Evolutionary conservation across 2,888 invertebrate species (phyloP).

Genomic region (Phyto melanocephala): DNA sequence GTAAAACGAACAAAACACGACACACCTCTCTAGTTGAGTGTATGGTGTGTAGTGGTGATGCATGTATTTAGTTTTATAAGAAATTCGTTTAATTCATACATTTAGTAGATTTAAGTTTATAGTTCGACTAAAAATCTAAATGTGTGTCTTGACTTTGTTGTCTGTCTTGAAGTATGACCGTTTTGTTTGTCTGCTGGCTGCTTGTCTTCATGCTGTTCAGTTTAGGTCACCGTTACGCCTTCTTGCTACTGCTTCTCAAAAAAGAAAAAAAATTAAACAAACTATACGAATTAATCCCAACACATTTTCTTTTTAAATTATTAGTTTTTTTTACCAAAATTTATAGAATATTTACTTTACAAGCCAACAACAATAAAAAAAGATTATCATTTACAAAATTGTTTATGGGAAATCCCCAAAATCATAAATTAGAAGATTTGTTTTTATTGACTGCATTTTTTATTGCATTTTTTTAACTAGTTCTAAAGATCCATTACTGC

Average conservation of each 20-base stretch:
- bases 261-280: slow-evolving; percentile 23
- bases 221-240: slow-evolving; percentile 64
- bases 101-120: not conserved
- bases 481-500: not conserved
- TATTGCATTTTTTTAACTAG: slow-evolving; percentile 31
- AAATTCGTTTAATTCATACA: not conserved
- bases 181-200: slow-evolving; percentile 35
- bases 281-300: slow-evolving; percentile 42
- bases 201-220: slow-evolving; percentile 64
- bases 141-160: not conserved
- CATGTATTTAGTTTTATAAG: not conserved
- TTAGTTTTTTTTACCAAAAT: slow-evolving; percentile 21
- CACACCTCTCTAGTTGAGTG: slow-evolving; percentile 22
- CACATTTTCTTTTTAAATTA: slow-evolving; percentile 30
- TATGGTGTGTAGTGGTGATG: not conserved
- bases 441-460: slow-evolving; percentile 48
- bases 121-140: not conserved
- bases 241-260: slow-evolving; percentile 57
- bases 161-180: not conserved
- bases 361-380: not conserved
- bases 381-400: slow-evolving; percentile 22
- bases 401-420: not conserved
- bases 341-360: slow-evolving; percentile 22
- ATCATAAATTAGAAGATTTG: slow-evolving; percentile 63
- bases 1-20: not conserved